A percentile compares a stretch with the other conserved stretches of the same genome.
Evolutionary conservation across 2,113 vertebrate genomes (phyloP).

Genomic region (Erinaceus europaeus): DNA sequence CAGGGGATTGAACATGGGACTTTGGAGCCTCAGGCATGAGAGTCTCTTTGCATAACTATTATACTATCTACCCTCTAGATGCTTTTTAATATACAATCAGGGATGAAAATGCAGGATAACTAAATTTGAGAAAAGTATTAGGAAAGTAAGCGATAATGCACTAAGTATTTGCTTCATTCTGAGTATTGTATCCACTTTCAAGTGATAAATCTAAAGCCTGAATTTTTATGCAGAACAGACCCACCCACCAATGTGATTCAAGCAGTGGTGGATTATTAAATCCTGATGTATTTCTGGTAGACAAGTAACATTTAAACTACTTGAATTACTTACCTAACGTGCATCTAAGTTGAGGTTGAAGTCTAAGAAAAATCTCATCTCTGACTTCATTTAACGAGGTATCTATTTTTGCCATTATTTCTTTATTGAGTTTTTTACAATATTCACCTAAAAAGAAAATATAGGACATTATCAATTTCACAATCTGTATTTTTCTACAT

Average conservation of each 20-base stretch:
- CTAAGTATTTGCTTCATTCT: background rate
- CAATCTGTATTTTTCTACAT: background rate
- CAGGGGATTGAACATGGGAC: background rate
- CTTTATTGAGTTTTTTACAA: constrained; percentile 62
- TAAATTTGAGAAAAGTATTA: background rate
- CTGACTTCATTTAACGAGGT: constrained; percentile 84
- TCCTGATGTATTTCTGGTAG: background rate
- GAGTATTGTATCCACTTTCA: background rate
- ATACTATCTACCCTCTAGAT: background rate
- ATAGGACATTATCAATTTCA: background rate
- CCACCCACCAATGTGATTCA: background rate
- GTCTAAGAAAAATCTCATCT: constrained; percentile 81
- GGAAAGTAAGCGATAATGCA: background rate
- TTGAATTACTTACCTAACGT: constrained; percentile 87
- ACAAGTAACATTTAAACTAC: background rate
- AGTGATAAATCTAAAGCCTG: background rate
- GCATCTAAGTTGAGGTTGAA: constrained; percentile 87
- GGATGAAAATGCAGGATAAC: background rate
- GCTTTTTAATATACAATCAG: background rate
- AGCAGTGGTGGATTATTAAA: background rate
- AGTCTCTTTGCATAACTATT: background rate
- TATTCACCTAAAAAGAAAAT: constrained; percentile 56
- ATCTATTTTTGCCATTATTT: constrained; percentile 82
- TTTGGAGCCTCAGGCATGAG: background rate
- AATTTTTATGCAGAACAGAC: background rate